These are phyloP conservation scores for Thaumetopoea pityocampa DNA, from an alignment of 1,140 invertebrate species.

Conservation along the genomic window DNA sequence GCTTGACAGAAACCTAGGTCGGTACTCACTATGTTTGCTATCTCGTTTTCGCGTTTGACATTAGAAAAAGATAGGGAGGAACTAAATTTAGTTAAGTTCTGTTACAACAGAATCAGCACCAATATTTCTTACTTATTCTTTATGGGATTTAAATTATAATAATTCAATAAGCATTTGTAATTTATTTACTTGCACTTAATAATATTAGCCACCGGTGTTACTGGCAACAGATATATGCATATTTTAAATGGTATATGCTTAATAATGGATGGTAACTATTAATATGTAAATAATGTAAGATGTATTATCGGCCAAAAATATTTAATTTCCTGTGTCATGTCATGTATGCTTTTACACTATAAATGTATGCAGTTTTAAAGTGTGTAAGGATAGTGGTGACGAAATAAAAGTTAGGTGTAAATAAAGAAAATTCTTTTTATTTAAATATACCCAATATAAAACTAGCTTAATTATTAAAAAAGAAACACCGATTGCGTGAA, in stretches of 20 bases:
- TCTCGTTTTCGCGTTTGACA: too few relatives aligned
- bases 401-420: conserved; percentile 47
- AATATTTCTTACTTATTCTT: too few relatives aligned
- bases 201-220: too few relatives aligned
- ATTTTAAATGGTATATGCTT: conserved; percentile 9
- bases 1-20: too few relatives aligned
- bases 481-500: too few relatives aligned
- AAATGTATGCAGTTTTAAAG: conserved; percentile 27
- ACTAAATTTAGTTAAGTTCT: too few relatives aligned
- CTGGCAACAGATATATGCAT: conserved; percentile 1
- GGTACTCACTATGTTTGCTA: too few relatives aligned
- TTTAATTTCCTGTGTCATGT: conserved; percentile 27
- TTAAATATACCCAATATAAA: too few relatives aligned
- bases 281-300: conserved; percentile 35
- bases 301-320: conserved; percentile 30
- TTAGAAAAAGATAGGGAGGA: too few relatives aligned
- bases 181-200: neutral
- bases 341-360: conserved; percentile 24
- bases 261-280: conserved; percentile 11
- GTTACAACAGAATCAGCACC: too few relatives aligned
- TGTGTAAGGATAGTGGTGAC: conserved; percentile 28
- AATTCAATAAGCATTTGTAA: neutral
- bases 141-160: too few relatives aligned
- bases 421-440: conserved; percentile 30
- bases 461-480: too few relatives aligned